phyloP scores from a whole-genome alignment of 30 jellyfish, hydroid and myxozoan species.

The Mastigias papua region DNA sequence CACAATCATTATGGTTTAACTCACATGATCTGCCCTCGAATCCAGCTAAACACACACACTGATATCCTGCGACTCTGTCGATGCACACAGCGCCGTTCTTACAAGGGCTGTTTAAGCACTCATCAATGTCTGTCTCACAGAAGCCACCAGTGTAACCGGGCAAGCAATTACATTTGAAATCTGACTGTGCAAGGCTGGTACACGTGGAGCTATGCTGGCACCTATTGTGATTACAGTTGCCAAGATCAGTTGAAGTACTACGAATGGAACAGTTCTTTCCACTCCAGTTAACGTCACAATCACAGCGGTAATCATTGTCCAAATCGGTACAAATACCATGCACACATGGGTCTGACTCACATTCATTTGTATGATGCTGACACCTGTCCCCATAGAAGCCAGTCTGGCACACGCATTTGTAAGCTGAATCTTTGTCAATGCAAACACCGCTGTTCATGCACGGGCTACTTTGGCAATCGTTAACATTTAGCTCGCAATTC shows the following conservation, averaged over 20 bases:
- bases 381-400: slow-evolving; percentile 89
- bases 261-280: slow-evolving; percentile 84
- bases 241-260: background rate
- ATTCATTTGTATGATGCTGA: slow-evolving; percentile 74
- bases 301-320: slow-evolving; percentile 88
- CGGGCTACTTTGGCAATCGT: slow-evolving; percentile 88
- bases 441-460: slow-evolving; percentile 91
- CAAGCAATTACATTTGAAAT: slow-evolving; percentile 76
- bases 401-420: slow-evolving; percentile 91
- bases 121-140: slow-evolving; percentile 85
- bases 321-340: slow-evolving; percentile 89
- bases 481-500: slow-evolving; percentile 78
- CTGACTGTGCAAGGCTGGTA: slow-evolving; percentile 22
- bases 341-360: slow-evolving; percentile 86
- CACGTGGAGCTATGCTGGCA: slow-evolving; percentile 90
- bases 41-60: slow-evolving; percentile 91
- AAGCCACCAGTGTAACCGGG: slow-evolving; percentile 88
- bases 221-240: slow-evolving; percentile 72
- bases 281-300: slow-evolving; percentile 76
- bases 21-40: slow-evolving; percentile 83
- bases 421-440: slow-evolving; percentile 62
- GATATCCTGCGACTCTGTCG: slow-evolving; percentile 81
- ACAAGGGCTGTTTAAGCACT: slow-evolving; percentile 75
- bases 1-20: slow-evolving; percentile 74
- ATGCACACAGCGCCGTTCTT: slow-evolving; percentile 79